phyloP scores from a whole-genome alignment of 1,140 invertebrate genomes.

The Nephotettix cincticeps region DNA sequence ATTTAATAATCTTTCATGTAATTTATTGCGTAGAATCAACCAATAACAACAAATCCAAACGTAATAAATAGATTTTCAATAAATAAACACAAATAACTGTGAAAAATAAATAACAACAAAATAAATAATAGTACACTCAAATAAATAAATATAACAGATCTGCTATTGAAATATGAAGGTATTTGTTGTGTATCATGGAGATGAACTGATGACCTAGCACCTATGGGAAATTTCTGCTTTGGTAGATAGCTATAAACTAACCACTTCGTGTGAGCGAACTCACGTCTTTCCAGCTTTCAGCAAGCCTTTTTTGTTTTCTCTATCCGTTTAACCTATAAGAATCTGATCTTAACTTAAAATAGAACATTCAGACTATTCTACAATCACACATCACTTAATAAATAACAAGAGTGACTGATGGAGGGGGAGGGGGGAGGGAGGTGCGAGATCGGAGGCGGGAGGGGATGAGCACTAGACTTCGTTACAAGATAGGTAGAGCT shows the following conservation, averaged over 20 bases:
- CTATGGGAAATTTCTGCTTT: constrained; percentile 12
- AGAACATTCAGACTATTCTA: constrained; percentile 6
- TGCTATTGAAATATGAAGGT: not conserved
- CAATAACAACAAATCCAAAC: not conserved
- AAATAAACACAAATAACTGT: not conserved
- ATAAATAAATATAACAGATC: not conserved
- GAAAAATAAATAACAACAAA: not conserved
- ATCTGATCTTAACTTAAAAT: not conserved
- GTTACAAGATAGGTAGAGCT: constrained; percentile 81
- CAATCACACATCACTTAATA: constrained; percentile 20
- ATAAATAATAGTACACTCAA: constrained; percentile 10
- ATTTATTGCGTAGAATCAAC: not conserved
- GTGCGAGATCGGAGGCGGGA: constrained; percentile 19
- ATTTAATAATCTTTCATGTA: not conserved
- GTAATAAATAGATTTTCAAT: not conserved
- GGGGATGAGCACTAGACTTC: constrained; percentile 62
- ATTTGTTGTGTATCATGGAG: not conserved
- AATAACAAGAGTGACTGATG: constrained; percentile 12
- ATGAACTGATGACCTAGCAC: constrained; percentile 6
- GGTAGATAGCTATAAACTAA: constrained; percentile 19
- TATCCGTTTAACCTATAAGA: constrained; percentile 7
- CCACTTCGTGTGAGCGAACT: not conserved
- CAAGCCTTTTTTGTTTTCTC: not conserved
- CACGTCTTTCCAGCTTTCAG: not conserved
- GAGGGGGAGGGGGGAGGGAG: not conserved